Evolutionary conservation across 2,797 vertebrate genomes (phyloP).

Genomic region (Alectoris magna): DNA sequence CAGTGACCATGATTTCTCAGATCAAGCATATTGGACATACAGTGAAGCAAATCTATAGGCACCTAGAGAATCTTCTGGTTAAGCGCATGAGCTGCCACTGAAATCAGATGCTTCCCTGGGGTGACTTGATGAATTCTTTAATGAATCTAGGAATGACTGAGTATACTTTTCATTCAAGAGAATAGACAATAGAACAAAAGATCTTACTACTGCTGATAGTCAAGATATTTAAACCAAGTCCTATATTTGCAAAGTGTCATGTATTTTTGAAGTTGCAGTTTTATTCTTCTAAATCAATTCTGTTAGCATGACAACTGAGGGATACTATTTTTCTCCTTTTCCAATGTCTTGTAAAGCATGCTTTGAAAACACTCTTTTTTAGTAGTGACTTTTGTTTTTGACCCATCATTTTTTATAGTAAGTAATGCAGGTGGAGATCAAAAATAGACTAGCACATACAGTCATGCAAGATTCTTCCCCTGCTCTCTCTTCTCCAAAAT

Average conservation of each 20-base stretch:
- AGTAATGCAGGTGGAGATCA: neutral
- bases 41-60: neutral
- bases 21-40: neutral
- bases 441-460: neutral
- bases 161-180: neutral
- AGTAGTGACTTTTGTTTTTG: neutral
- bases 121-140: neutral
- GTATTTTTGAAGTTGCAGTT: neutral
- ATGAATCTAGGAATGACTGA: neutral
- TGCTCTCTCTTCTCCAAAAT: neutral
- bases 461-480: neutral
- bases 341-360: neutral
- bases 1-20: neutral
- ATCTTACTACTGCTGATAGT: neutral
- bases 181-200: neutral
- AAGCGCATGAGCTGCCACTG: neutral
- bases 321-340: neutral
- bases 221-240: neutral
- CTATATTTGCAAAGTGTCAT: neutral
- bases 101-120: neutral
- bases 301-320: neutral
- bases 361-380: neutral
- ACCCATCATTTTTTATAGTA: neutral
- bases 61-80: neutral
- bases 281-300: neutral